These are phyloP conservation scores for Linyphia triangularis DNA, from an alignment of 2,888 invertebrate genomes.

Conservation along the genomic window DNA sequence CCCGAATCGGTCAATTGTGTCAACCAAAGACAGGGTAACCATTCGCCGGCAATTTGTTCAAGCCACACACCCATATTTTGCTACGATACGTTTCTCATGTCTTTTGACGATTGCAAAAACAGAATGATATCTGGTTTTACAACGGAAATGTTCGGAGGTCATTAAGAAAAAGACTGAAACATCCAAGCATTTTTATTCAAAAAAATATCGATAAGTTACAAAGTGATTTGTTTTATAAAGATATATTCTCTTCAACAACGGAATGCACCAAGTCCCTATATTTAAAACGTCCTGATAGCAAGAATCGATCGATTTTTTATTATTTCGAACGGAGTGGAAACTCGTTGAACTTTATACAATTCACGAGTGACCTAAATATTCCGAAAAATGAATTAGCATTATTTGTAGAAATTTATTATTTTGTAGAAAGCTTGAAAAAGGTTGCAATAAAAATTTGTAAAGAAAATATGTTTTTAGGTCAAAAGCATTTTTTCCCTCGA, in stretches of 20 bases:
- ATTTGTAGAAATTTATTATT: neutral
- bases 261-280: conserved; percentile 36
- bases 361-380: too few relatives aligned
- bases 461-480: neutral
- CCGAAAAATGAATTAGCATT: too few relatives aligned
- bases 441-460: neutral
- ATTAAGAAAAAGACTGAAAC: conserved; percentile 22
- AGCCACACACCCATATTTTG: conserved; percentile 13
- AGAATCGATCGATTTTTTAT: conserved; percentile 22
- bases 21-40: neutral
- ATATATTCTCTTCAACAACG: neutral
- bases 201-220: conserved; percentile 55
- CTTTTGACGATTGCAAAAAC: conserved; percentile 9
- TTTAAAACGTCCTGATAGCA: conserved; percentile 51
- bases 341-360: neutral
- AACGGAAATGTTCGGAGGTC: neutral
- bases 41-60: neutral
- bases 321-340: neutral
- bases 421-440: neutral
- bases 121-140: neutral
- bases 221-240: conserved; percentile 49
- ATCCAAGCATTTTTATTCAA: conserved; percentile 64
- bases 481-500: neutral
- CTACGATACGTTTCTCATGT: neutral
- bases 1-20: conserved; percentile 31